Evolutionary conservation across 2,113 vertebrate genomes (phyloP).

Genomic region (Polyodon spathula): DNA sequence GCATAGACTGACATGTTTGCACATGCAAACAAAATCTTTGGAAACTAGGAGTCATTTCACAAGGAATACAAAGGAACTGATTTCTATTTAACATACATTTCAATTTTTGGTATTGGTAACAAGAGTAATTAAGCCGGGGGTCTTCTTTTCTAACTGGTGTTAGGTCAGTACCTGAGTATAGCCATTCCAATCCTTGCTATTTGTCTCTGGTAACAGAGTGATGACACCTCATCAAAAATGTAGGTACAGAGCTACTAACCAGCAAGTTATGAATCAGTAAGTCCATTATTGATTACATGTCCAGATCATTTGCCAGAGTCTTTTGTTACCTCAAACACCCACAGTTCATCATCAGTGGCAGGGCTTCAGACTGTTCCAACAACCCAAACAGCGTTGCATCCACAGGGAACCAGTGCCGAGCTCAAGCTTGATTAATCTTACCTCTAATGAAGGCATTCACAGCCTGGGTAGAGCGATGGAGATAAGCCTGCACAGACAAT

Average conservation of each 20-base stretch:
- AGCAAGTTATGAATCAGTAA: conserved; percentile 49
- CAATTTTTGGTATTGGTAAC: too few species aligned
- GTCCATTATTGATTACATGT: conserved; percentile 51
- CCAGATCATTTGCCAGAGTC: conserved; percentile 38
- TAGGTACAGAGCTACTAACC: conserved; percentile 43
- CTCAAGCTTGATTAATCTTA: too few species aligned
- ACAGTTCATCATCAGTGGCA: conserved; percentile 14
- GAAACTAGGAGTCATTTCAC: too few species aligned
- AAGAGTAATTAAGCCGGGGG: too few species aligned
- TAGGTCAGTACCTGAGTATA: conserved; percentile 3
- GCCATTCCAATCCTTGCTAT: conserved; percentile 15
- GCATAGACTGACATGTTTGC: too few species aligned
- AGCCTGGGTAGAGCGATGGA: too few species aligned
- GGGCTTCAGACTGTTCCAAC: conserved; percentile 24
- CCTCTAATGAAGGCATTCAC: too few species aligned
- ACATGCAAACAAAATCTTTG: too few species aligned
- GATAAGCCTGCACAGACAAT: too few species aligned
- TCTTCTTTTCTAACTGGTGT: too few species aligned
- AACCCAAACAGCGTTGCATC: background rate
- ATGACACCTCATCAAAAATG: conserved; percentile 40
- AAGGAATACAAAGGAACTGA: too few species aligned
- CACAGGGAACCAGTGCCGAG: background rate
- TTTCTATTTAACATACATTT: too few species aligned
- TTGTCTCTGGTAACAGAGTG: conserved; percentile 26
- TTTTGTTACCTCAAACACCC: conserved; percentile 31